phyloP scores from a whole-genome alignment of 1,140 invertebrate genomes.

The Ridgeia piscesae region DNA sequence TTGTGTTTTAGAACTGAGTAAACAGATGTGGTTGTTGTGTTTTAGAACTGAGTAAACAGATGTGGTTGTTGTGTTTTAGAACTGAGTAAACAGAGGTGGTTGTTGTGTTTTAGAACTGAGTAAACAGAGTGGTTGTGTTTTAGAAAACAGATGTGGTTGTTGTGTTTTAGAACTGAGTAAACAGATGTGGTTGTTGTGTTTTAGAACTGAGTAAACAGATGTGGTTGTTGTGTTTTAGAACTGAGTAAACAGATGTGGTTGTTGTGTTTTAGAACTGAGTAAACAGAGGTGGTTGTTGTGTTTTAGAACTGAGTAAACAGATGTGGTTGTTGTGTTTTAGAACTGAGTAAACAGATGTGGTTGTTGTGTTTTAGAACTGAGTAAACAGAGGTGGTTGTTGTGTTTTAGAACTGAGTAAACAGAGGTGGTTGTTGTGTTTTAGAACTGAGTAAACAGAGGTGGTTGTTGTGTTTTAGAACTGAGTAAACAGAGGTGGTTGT shows the following conservation, averaged over 20 bases:
- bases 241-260: slow-evolving; percentile 44
- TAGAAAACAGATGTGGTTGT: neutral
- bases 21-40: neutral
- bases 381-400: neutral
- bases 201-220: slow-evolving; percentile 59
- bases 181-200: neutral
- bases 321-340: slow-evolving; percentile 41
- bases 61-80: slow-evolving; percentile 51
- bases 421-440: neutral
- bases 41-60: slow-evolving; percentile 59
- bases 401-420: slow-evolving; percentile 59
- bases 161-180: slow-evolving; percentile 59
- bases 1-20: slow-evolving; percentile 59
- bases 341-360: slow-evolving; percentile 54
- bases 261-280: slow-evolving; percentile 59
- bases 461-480: slow-evolving; percentile 59
- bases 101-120: slow-evolving; percentile 59
- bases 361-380: slow-evolving; percentile 59
- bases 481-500: neutral
- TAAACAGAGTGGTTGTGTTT: too few relatives aligned
- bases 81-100: slow-evolving; percentile 45
- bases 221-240: slow-evolving; percentile 52
- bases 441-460: slow-evolving; percentile 59
- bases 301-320: slow-evolving; percentile 59
- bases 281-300: neutral